phyloP scores from a whole-genome alignment of 2,888 invertebrate species.

The Sialis fuliginosa region DNA sequence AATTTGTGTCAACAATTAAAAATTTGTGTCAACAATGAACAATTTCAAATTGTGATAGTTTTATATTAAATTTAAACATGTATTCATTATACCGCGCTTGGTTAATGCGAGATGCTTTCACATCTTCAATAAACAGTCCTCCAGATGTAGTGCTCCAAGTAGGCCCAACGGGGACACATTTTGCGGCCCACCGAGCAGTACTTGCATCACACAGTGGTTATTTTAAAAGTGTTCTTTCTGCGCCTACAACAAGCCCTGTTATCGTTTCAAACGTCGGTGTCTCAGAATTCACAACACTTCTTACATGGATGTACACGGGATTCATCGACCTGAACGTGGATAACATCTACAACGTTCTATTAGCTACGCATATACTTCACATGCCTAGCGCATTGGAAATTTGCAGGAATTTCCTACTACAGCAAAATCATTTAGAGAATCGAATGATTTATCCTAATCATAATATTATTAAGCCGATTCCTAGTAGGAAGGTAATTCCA shows the following conservation, averaged over 20 bases:
- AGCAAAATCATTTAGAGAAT: conserved; percentile 23
- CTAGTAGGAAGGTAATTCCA: conserved; percentile 25
- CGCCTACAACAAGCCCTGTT: conserved; percentile 22
- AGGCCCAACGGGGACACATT: conserved; percentile 41
- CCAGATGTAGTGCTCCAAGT: conserved; percentile 47
- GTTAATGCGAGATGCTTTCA: conserved; percentile 17
- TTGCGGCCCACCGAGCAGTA: conserved; percentile 47
- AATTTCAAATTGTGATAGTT: background rate
- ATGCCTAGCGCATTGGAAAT: conserved; percentile 55
- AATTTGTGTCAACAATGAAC: background rate
- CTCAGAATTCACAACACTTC: conserved; percentile 44
- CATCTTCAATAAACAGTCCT: conserved; percentile 21
- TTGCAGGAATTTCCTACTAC: conserved; percentile 42
- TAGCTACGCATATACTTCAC: conserved; percentile 54
- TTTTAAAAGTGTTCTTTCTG: conserved; percentile 41
- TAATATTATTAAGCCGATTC: conserved; percentile 35
- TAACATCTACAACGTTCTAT: conserved; percentile 51
- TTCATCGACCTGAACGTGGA: conserved; percentile 46
- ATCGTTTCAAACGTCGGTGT: conserved; percentile 36
- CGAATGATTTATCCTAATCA: conserved; percentile 9
- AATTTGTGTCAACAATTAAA: background rate
- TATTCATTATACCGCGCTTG: conserved; percentile 28
- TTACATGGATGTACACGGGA: conserved; percentile 62
- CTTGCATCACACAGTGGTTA: conserved; percentile 53
- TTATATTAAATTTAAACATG: conserved; percentile 14